These are phyloP conservation scores for Mamestra brassicae DNA, from an alignment of 2,888 invertebrate genomes.

Conservation along the genomic window DNA sequence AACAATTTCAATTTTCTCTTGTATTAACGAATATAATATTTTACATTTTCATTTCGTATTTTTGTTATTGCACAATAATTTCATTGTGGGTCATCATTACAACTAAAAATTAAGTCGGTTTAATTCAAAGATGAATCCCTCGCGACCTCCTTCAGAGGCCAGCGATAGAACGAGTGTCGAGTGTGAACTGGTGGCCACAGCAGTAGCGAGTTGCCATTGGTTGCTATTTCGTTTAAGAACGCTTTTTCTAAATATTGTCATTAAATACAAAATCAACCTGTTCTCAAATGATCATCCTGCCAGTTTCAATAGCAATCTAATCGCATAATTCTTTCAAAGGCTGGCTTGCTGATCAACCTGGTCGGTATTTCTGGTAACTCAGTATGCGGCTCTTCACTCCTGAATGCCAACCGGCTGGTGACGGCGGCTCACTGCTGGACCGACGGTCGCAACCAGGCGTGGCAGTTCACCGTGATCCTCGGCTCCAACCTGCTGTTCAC, in stretches of 20 bases:
- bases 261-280: background rate
- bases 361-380: slow-evolving; percentile 69
- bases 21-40: too few species aligned
- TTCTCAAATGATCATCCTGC: background rate
- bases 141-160: background rate
- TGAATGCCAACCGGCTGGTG: slow-evolving; percentile 71
- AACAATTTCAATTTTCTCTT: too few species aligned
- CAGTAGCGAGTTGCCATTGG: background rate
- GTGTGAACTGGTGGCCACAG: background rate
- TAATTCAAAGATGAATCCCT: background rate
- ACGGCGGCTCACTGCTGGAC: slow-evolving; percentile 83
- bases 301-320: background rate
- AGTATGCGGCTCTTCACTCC: slow-evolving; percentile 77
- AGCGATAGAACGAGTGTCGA: background rate
- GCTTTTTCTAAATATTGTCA: background rate
- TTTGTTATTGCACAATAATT: background rate
- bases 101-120: too few species aligned
- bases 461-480: slow-evolving; percentile 75
- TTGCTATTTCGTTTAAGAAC: background rate
- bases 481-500: slow-evolving; percentile 75
- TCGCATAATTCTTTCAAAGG: slow-evolving; percentile 63
- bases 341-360: slow-evolving; percentile 77
- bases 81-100: too few species aligned
- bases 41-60: too few species aligned
- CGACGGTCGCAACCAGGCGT: slow-evolving; percentile 73